Evolutionary conservation across 2,888 invertebrate species (phyloP), one percentile per base, ranked within the genome.

Genomic region (Nesidiocoris tenuis): DNA sequence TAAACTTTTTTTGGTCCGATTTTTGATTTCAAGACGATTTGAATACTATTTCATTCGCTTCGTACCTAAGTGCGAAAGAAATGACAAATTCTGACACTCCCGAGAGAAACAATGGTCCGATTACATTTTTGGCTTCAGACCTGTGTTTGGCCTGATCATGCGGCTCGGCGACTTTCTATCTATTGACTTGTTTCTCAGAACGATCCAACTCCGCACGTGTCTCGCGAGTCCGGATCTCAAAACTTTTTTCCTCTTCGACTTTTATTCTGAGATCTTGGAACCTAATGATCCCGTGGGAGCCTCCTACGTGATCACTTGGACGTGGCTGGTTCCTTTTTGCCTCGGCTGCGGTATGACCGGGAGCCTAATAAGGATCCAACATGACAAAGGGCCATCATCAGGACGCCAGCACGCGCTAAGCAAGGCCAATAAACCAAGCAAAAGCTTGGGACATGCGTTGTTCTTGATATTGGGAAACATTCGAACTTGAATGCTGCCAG

Each of bases 271-370:
- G 39, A 3, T 39, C 39, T 39, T 39, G 5, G 5, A 39, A 39
- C n/a, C 59, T 59, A 59, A 59, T 59, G 18, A 59, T 59, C 59
- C 59, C 59, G 59, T 59, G 59, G 59, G 59, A 59, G 3, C 59
- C 18, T 5, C 17, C 59, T 59, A 59, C 59, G 59, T 59, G 59
- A 3, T 59, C 12, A n/a, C 59, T 16, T 3, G 59, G 18, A 59
- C 59, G 59, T 59, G 59, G n/a, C 3, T 39, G 3, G 39, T 39
- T 3, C 39, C 39, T 39, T 39, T 39, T 39, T 39, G 39, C 39
- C 39, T 39, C 39, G 39, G 12, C 39, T 39, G 39, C 5, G 12
- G 39, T 39, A 12, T 3, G 12, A 12, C 39, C 39, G 39, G 39
- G 39, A 39, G 39, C 39, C 39, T 59, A 59, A 59, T 59, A 59